A percentile compares a stretch with the other conserved stretches of the same genome.
phyloP scores from a whole-genome alignment of 2,888 invertebrate genomes.

The Cephus sareptanus region DNA sequence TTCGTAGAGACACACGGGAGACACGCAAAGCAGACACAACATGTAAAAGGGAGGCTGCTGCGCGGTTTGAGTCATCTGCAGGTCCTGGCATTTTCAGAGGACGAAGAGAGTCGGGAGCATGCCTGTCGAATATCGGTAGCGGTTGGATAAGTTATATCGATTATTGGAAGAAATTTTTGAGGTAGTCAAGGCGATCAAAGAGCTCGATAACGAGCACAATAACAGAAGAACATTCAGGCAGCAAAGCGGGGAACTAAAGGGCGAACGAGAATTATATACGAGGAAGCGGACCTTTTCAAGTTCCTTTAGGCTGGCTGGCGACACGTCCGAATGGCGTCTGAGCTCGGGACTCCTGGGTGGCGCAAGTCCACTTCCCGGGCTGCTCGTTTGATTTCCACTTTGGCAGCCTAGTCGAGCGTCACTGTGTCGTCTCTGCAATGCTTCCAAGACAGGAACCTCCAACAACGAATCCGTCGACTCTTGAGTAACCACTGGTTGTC shows the following conservation, averaged over 20 bases:
- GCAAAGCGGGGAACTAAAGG: no score
- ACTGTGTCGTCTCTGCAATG: constrained; percentile 83
- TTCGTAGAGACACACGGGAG: no score
- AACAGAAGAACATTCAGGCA: no score
- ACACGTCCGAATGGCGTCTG: constrained; percentile 86
- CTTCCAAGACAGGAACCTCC: constrained; percentile 83
- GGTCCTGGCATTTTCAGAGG: not conserved
- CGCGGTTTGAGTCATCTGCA: not conserved
- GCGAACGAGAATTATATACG: no score
- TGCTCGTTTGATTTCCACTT: constrained; percentile 59
- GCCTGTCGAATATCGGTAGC: no score
- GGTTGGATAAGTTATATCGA: no score
- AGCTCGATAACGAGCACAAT: no score
- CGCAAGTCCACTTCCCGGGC: constrained; percentile 75
- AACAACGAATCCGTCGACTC: constrained; percentile 87
- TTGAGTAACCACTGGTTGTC: constrained; percentile 77
- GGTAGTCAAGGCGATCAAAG: no score
- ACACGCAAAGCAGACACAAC: no score
- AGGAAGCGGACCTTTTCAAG: constrained; percentile 78
- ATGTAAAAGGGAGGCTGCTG: not conserved
- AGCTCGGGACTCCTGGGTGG: constrained; percentile 87
- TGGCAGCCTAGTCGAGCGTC: constrained; percentile 77
- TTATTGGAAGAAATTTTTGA: no score
- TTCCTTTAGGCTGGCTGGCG: constrained; percentile 87
- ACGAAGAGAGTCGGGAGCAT: not conserved